Evolutionary conservation across 2,888 invertebrate species (phyloP).

Genomic region (Pardosa pseudoannulata): DNA sequence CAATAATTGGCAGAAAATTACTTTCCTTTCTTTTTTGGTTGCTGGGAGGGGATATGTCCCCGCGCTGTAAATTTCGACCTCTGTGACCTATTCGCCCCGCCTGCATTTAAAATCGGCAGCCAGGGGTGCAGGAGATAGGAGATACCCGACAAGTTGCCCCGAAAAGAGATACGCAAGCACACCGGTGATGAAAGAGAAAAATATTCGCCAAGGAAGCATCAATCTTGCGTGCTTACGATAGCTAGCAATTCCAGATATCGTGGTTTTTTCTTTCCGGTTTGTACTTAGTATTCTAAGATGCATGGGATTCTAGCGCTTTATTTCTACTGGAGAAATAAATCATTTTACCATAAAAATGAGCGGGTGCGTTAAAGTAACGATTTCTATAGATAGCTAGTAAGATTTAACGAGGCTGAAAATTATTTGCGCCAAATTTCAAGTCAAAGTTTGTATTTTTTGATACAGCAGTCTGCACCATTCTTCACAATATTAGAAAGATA

Average conservation of each 20-base stretch:
- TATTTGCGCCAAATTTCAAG: too few relatives aligned
- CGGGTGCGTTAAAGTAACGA: too few relatives aligned
- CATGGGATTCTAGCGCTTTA: too few relatives aligned
- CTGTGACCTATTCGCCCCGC: conserved; percentile 41
- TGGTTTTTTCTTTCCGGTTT: background rate
- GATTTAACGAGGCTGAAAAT: too few relatives aligned
- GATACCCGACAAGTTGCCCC: background rate
- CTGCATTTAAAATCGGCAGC: conserved; percentile 46
- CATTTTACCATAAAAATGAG: too few relatives aligned
- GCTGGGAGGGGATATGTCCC: conserved; percentile 35
- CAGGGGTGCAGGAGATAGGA: background rate
- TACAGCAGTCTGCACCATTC: too few relatives aligned
- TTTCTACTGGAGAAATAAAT: too few relatives aligned
- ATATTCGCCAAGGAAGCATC: background rate
- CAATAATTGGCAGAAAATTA: conserved; percentile 66
- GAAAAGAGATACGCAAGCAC: background rate
- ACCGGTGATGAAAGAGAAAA: background rate
- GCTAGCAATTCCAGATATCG: too few relatives aligned
- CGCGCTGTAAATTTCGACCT: conserved; percentile 36
- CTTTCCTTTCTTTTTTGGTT: conserved; percentile 26
- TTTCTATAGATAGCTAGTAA: too few relatives aligned
- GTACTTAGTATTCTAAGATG: too few relatives aligned
- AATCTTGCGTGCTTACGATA: background rate
- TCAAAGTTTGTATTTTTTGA: too few relatives aligned
- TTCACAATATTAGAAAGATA: too few relatives aligned